Percentiles rank a stretch among this genome's conserved stretches.
Conservation (phyloP, 2,113 vertebrate species). For the Rhea americana region DNA sequence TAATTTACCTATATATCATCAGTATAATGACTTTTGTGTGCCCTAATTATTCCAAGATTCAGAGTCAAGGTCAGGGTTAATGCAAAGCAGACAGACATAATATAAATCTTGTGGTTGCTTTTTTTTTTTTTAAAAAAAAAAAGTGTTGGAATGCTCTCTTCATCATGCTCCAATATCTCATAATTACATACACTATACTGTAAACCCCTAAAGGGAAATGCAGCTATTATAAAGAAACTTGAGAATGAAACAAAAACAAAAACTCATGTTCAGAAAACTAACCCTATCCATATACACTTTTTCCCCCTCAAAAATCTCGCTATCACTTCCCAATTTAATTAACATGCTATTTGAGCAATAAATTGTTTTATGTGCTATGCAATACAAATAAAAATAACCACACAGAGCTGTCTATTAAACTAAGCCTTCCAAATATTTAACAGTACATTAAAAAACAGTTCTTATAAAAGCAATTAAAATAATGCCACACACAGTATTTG, state of each 20-base stretch:
- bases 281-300: background rate
- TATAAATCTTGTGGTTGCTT: conserved; percentile 24
- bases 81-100: conserved; percentile 36
- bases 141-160: conserved; percentile 36
- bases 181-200: conserved; percentile 59
- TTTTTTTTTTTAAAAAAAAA: background rate
- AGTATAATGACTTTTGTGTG: conserved; percentile 3
- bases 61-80: conserved; percentile 43
- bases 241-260: background rate
- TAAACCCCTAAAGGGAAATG: conserved; percentile 70
- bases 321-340: conserved; percentile 64
- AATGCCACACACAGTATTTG: conserved; percentile 20
- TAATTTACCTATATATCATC: background rate
- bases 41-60: background rate
- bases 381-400: conserved; percentile 51
- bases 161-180: conserved; percentile 64
- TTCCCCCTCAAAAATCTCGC: conserved; percentile 21
- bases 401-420: background rate
- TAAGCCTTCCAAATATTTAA: conserved; percentile 35
- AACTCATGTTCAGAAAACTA: background rate
- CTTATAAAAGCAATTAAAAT: conserved; percentile 25
- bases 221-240: conserved; percentile 64
- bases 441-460: conserved; percentile 9
- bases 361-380: conserved; percentile 20
- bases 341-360: conserved; percentile 35